Evolutionary conservation across 2,888 invertebrate genomes (phyloP), one percentile per base, ranked within the genome.

Genomic region (Sceliomorpha sp.): DNA sequence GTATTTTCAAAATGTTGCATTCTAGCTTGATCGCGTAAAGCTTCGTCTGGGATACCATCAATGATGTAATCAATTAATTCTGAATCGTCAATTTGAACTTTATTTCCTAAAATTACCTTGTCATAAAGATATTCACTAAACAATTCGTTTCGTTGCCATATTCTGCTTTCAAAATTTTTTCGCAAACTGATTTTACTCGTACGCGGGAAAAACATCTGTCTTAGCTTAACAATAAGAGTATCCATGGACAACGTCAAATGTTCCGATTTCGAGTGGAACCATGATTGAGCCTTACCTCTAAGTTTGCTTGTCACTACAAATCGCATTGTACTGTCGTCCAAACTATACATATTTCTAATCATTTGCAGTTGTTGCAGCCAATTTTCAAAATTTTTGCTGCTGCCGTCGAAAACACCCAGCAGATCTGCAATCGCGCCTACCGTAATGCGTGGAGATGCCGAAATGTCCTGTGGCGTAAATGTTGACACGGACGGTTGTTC

Each of bases 51-150:
- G n/a, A n/a, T n/a, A n/a, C n/a, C n/a, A n/a, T n/a, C n/a, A n/a
- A n/a, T n/a, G n/a, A n/a, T n/a, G n/a, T 56, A 45, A 7, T 56
- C 56, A 8, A 56, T 24, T 1, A 56, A 4, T 29, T 56, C 45
- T 1, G 10, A 0, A n/a, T 48, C 48, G 29, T 58, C 40, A 40
- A 59, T 39, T 6, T 15, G 7, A 9, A 32, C 40, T 29, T 37
- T 39, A 31, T 59, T 59, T 3, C 31, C 58, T 9, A 59, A 39
- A 13, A 59, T 48, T 8, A 59, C 20, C 47, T 63, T 45, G 0
- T 45, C 24, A 13, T 62, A 26, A 1, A 37, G 10, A 36, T 62
- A 62, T 45, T 62, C 45, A 24, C 45, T 39, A 20, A 62, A 62
- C n/a, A 10, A 17, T 45, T 62, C 51, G 13, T 8, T 20, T 8